Evolutionary conservation across 2,113 vertebrate genomes (phyloP), one percentile per base, ranked within the genome.

Genomic region (Varanus salvator): DNA sequence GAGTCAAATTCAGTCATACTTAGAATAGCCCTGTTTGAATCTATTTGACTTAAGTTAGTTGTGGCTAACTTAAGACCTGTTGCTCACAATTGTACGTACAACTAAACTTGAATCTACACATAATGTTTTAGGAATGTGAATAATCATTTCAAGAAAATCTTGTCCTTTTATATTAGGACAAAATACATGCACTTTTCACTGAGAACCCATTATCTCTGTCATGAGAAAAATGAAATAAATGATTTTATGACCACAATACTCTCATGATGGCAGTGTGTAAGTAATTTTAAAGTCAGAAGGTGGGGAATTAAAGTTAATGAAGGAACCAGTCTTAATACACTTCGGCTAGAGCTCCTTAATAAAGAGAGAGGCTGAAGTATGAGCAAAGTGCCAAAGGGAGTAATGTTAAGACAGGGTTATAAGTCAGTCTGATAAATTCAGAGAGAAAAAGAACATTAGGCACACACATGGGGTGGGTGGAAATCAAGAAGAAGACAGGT

Each of bases 341-440:
- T 93, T 94, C 69, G 5, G 6, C 50, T 14, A 91, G 90, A 96
- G 81, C 5, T 34, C 6, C 68, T 95, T 93, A 93, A 93, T 48
- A 93, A 90, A 95, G 57, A 95, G 90, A 9, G 31, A 80, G 31
- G 54, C 85, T 38, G 91, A 95, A 96, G 95, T 92, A 93, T 15
- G 69, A 92, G 85, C 15, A 87, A 71, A 48, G 7, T 89, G 89
- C 84, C 25, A 94, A 91, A 93, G 92, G 48, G 52, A 90, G 15
- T n/a, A 72, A 90, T 88, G 93, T 44, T 90, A 34, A 91, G 91
- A 48, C 29, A 91, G 78, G 57, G 34, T 1, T 95, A 80, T 90
- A 94, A 95, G 94, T 93, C 85, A 94, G 54, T 72, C 78, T 87
- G 27, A 81, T 66, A 86, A 76, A 64, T 72, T 89, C 92, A 93